These are phyloP conservation scores for Dipodomys ordii DNA, from an alignment of 2,113 vertebrate genomes.

Conservation along the genomic window DNA sequence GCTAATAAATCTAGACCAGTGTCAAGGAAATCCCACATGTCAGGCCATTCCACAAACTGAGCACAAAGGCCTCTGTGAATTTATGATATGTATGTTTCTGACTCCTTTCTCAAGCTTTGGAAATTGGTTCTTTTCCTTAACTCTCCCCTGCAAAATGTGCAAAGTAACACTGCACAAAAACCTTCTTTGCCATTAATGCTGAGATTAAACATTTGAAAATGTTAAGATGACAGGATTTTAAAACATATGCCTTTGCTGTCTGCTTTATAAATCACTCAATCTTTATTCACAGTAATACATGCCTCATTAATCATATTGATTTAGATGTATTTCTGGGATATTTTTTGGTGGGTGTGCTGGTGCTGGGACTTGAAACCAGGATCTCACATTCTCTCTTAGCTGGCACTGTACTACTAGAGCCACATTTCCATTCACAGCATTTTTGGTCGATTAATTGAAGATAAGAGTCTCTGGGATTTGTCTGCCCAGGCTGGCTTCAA, in stretches of 20 bases:
- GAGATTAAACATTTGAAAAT: conserved; percentile 67
- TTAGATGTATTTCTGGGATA: conserved; percentile 42
- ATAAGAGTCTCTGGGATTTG: too few relatives aligned
- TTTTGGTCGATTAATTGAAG: too few relatives aligned
- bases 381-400: too few relatives aligned
- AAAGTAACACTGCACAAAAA: conserved; percentile 1
- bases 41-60: background rate
- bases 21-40: conserved; percentile 35
- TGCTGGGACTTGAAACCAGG: too few relatives aligned
- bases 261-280: conserved; percentile 63
- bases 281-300: conserved; percentile 48
- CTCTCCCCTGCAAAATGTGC: conserved; percentile 29
- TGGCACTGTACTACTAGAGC: too few relatives aligned
- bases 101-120: background rate
- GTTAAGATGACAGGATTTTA: conserved; percentile 55
- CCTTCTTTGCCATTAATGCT: conserved; percentile 61
- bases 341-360: too few relatives aligned
- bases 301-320: conserved; percentile 59
- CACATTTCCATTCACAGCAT: too few relatives aligned
- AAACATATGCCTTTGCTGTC: conserved; percentile 28
- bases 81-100: conserved; percentile 36
- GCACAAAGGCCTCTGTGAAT: background rate
- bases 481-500: too few relatives aligned
- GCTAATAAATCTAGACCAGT: conserved; percentile 60
- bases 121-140: conserved; percentile 58